Evolutionary conservation across 2,888 invertebrate species (phyloP).

Genomic region (Yponomeuta plumbellus): DNA sequence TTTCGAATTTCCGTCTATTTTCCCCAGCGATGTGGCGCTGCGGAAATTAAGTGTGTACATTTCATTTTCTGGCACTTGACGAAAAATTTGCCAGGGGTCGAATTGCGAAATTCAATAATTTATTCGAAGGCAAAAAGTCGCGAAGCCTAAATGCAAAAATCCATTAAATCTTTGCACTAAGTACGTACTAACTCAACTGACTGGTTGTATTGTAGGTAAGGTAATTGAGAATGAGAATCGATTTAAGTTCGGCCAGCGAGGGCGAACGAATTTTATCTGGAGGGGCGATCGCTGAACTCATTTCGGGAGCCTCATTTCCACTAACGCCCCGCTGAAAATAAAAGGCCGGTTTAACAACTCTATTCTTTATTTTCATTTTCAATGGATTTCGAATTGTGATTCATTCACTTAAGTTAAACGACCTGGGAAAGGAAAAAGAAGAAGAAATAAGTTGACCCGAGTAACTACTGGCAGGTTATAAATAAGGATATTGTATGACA

Average conservation of each 20-base stretch:
- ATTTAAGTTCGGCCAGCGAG: constrained; percentile 44
- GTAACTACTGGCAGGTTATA: constrained; percentile 20
- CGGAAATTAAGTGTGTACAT: constrained; percentile 69
- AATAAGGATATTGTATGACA: constrained; percentile 44
- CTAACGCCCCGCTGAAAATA: constrained; percentile 31
- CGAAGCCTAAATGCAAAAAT: constrained; percentile 44
- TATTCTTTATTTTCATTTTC: constrained; percentile 1
- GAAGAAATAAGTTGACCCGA: not conserved
- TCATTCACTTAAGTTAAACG: constrained; percentile 1
- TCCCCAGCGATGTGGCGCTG: not conserved
- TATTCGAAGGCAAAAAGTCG: constrained; percentile 25
- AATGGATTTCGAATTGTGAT: not conserved
- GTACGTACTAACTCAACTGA: constrained; percentile 25
- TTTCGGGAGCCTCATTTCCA: constrained; percentile 38
- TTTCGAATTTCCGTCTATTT: constrained; percentile 47
- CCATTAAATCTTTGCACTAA: constrained; percentile 41
- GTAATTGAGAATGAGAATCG: constrained; percentile 46
- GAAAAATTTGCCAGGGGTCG: constrained; percentile 23
- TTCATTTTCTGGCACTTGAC: constrained; percentile 39
- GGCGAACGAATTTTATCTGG: constrained; percentile 30
- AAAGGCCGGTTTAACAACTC: constrained; percentile 31
- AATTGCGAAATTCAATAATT: constrained; percentile 29
- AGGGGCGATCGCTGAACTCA: constrained; percentile 45
- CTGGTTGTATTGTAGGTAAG: constrained; percentile 29
- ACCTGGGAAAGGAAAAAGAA: not conserved